Conservation (phyloP, 2,113 vertebrate species). For the Capreolus pygargus region DNA sequence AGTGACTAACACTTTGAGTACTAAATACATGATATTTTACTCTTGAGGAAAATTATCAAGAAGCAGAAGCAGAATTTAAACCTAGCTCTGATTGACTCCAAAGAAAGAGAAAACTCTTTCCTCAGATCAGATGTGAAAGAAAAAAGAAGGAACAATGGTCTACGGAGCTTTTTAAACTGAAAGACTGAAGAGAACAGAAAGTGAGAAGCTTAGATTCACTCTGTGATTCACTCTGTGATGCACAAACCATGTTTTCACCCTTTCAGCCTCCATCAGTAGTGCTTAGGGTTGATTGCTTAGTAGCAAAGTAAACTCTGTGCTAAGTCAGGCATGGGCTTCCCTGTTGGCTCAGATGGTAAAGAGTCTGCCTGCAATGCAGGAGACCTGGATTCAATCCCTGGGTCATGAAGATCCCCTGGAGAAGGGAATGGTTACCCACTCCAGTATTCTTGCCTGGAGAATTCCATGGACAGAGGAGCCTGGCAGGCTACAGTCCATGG, state of each 20-base stretch:
- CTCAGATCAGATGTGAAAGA: neutral
- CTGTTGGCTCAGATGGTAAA: neutral
- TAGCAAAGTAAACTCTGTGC: neutral
- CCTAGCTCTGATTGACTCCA: neutral
- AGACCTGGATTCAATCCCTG: neutral
- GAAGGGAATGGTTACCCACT: neutral
- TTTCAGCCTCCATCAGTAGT: neutral
- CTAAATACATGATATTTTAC: neutral
- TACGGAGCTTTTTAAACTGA: neutral
- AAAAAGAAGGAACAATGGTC: neutral
- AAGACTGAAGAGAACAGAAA: slow-evolving; percentile 22
- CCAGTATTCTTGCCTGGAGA: neutral
- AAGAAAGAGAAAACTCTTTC: neutral
- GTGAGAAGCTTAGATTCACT: neutral
- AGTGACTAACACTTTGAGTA: neutral
- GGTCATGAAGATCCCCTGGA: neutral
- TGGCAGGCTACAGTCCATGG: neutral
- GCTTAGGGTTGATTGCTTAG: neutral
- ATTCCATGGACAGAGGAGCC: neutral
- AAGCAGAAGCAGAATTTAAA: neutral
- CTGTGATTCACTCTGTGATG: neutral
- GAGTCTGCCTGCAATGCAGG: neutral
- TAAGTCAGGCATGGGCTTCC: neutral
- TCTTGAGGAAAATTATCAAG: neutral
- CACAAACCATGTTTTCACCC: neutral